phyloP scores from a whole-genome alignment of 2,888 invertebrate species.

The Auanema sp. region DNA sequence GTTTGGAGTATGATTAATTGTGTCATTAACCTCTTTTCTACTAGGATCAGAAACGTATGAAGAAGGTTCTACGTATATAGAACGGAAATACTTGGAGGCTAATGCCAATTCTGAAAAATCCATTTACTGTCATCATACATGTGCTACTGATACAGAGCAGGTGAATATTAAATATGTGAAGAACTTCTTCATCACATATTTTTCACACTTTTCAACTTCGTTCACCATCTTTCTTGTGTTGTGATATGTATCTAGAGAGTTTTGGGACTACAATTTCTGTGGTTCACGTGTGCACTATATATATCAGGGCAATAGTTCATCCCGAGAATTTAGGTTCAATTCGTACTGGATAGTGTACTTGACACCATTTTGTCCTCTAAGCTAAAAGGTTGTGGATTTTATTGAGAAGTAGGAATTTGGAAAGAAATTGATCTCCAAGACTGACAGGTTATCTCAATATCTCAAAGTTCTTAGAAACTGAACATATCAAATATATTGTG shows the following conservation, averaged over 20 bases:
- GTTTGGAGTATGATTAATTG: constrained; percentile 19
- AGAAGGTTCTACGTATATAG: constrained; percentile 44
- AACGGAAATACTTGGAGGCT: constrained; percentile 47
- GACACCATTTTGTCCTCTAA: constrained; percentile 62
- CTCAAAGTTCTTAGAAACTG: too few relatives aligned
- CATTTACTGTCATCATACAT: constrained; percentile 57
- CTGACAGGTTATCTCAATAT: too few relatives aligned
- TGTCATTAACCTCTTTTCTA: neutral
- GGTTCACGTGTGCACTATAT: too few relatives aligned
- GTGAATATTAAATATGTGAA: constrained; percentile 7
- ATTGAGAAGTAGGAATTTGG: constrained; percentile 26
- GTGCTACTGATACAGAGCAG: constrained; percentile 52
- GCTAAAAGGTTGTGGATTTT: constrained; percentile 62
- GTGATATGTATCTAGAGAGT: neutral
- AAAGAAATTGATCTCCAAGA: too few relatives aligned
- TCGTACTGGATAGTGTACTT: constrained; percentile 59
- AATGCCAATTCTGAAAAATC: constrained; percentile 57
- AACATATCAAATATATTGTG: too few relatives aligned
- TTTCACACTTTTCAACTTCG: neutral
- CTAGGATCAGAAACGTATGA: constrained; percentile 49
- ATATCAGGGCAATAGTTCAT: too few relatives aligned
- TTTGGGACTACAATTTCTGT: neutral
- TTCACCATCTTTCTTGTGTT: neutral
- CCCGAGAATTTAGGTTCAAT: constrained; percentile 58
- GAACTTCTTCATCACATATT: too few relatives aligned